Evolutionary conservation across 1,140 invertebrate genomes (phyloP).

Genomic region (Laodelphax striatellus): DNA sequence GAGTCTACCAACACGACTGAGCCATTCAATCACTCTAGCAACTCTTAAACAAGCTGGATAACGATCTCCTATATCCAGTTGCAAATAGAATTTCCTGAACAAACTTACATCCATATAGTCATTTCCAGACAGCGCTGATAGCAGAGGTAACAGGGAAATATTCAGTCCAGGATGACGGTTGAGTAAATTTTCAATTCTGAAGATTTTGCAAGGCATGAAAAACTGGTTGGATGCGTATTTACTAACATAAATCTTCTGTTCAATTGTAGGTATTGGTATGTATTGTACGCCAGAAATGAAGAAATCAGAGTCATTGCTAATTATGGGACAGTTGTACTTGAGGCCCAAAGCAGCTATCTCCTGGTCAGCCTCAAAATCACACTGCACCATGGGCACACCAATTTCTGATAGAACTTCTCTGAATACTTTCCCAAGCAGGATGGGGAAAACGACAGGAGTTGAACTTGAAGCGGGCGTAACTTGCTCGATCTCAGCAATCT

Average conservation of each 20-base stretch:
- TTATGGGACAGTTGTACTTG: constrained; percentile 63
- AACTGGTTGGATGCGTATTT: constrained; percentile 10
- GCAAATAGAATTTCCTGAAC: constrained; percentile 56
- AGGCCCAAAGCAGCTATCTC: constrained; percentile 67
- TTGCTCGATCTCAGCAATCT: constrained; percentile 32
- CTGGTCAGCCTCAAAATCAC: constrained; percentile 78
- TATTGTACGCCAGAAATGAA: constrained; percentile 74
- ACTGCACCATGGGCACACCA: constrained; percentile 50
- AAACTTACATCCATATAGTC: constrained; percentile 60
- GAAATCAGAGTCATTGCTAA: constrained; percentile 88
- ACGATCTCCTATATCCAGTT: constrained; percentile 44
- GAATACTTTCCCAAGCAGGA: constrained; percentile 59
- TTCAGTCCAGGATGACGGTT: constrained; percentile 50
- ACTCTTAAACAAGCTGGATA: constrained; percentile 47
- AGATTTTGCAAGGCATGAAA: constrained; percentile 53
- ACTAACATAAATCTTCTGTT: constrained; percentile 23
- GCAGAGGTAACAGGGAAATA: constrained; percentile 53
- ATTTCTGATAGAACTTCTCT: constrained; percentile 49
- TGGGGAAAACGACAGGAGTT: constrained; percentile 45
- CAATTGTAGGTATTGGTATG: constrained; percentile 61
- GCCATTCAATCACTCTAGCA: constrained; percentile 55
- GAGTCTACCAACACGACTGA: constrained; percentile 42
- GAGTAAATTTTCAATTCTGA: constrained; percentile 54
- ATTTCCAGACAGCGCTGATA: constrained; percentile 75
- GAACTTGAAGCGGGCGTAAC: not conserved